Evolutionary conservation across 2,113 vertebrate genomes (phyloP), one percentile per base, ranked within the genome.

Genomic region (Clarias batrachus): DNA sequence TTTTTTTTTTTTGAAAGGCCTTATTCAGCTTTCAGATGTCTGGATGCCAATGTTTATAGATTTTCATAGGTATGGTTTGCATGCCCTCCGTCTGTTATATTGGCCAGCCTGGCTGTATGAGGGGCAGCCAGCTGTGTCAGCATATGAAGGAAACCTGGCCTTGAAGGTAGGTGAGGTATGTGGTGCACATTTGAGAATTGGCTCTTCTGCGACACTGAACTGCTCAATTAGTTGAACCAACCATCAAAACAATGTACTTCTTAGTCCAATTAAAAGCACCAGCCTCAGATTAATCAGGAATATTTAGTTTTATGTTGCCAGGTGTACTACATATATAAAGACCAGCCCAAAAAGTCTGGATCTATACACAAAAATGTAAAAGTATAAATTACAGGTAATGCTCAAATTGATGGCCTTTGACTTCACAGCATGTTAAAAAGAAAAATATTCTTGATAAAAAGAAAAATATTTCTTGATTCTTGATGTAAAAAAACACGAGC

Each of bases 81-180:
- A 8, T 41, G 78, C 82, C 78, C 70, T 66, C 59, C 37, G 80
- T 82, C 74, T 78, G 65, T 48, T 8, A 16, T 59, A 62, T 37
- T 23, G 27, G 27, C 11, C 10, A 84, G 70, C 71, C 30, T 59
- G 59, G 52, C 19, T 25, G 56, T 70, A 86, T 27, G 60, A 82
- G 27, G 19, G 48, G 65, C 54, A 87, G 63, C 81, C 33, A 63
- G 77, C 81, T 76, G 57, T 88, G 66, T 86, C 80, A 84, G 84
- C 86, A 62, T 77, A 70, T 21, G 59, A 56, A 70, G 62, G 48
- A n/a, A 60, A 80, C 48, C 56, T 59, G 74, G 81, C 52, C 79
- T 88, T 63, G 66, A 85, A 87, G 48, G 65, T 83, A 80, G 70
- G 85, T 91, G 90, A 90, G 90, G 73, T 86, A 91, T 92, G 89